Base-by-base conservation (phyloP, 35 echinoderm and acorn worm genomes). In the Heliocidaris tuberculata region DNA sequence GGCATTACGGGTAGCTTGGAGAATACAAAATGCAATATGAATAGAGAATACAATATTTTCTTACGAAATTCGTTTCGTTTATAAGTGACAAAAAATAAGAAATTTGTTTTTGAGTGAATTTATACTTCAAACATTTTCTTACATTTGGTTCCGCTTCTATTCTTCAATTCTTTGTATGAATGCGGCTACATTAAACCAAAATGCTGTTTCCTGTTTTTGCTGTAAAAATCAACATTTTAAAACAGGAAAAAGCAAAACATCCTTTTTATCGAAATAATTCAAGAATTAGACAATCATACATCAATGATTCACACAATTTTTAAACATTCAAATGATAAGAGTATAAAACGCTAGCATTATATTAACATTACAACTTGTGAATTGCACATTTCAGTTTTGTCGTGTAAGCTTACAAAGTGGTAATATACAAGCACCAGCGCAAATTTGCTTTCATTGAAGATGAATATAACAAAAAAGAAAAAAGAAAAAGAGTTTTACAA, bases 11-110 rank as follows among this genome's bases (percentile, higher is more conserved):
- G 17, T 70, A 19, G 60, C 24, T 15, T 6, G 60, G 65, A 42
- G 87, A 89, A 89, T 89, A 89, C 87, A 89, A 89, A 89, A 89
- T 89, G 87, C 87, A 89, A 89, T 32, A 89, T 89, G 87, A 89
- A 89, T 89, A 89, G 32, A 48, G 87, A 89, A 89, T 89, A 89
- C 87, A 88, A 24, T 13, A 70, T 70, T 21, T 27, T 70, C 17
- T 78, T n/a, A 4, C 27, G 27, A n/a, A 8, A 78, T 78, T 78
- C 27, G 21, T 24, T 78, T 78, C 52, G 10, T 56, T 56, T 13
- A 5, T 78, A n/a, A n/a, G 21, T 78, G 21, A 78, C 65, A 78
- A 78, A 78, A 78, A 7, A 78, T 27, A 27, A 78, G 8, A 78
- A 70, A 70, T 70, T 16, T 24, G 13, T 24, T 27, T 78, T 8